Evolutionary conservation across 2,113 vertebrate genomes (phyloP).

Genomic region (Alectura lathami): DNA sequence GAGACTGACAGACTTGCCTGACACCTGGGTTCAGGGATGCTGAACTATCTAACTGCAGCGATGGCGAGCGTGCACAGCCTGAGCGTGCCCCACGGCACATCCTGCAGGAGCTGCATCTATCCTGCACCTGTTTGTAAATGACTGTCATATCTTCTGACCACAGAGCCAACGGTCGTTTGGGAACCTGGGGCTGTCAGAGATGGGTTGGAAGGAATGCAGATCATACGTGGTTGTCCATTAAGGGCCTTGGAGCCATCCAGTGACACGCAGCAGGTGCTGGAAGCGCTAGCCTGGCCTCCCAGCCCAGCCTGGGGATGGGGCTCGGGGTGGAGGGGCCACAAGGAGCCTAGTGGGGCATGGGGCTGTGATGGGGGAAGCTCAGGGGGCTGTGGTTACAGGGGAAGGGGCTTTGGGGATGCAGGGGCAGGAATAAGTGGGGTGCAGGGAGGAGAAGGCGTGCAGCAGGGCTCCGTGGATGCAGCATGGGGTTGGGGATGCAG

Average conservation of each 20-base stretch:
- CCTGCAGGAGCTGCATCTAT: neutral
- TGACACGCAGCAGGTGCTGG: fast-evolving
- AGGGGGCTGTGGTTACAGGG: neutral
- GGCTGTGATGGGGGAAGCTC: neutral
- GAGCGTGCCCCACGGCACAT: neutral
- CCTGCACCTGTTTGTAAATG: neutral
- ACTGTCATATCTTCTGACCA: neutral
- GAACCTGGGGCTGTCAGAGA: neutral
- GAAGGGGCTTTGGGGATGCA: neutral
- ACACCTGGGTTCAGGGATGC: fast-evolving
- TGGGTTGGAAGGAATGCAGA: neutral
- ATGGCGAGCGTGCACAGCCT: neutral
- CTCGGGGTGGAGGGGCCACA: fast-evolving
- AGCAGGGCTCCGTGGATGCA: neutral
- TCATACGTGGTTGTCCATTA: fast-evolving
- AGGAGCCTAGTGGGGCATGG: neutral
- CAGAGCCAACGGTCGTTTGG: neutral
- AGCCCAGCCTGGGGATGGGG: neutral
- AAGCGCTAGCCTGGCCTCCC: neutral
- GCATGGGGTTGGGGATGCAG: neutral
- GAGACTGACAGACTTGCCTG: neutral
- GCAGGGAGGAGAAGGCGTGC: neutral
- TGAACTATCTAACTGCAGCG: neutral
- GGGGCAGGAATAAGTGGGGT: fast-evolving
- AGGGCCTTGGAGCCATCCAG: neutral